These are phyloP conservation scores for Tinamus major DNA, from an alignment of 2,797 vertebrate genomes.

Conservation along the genomic window DNA sequence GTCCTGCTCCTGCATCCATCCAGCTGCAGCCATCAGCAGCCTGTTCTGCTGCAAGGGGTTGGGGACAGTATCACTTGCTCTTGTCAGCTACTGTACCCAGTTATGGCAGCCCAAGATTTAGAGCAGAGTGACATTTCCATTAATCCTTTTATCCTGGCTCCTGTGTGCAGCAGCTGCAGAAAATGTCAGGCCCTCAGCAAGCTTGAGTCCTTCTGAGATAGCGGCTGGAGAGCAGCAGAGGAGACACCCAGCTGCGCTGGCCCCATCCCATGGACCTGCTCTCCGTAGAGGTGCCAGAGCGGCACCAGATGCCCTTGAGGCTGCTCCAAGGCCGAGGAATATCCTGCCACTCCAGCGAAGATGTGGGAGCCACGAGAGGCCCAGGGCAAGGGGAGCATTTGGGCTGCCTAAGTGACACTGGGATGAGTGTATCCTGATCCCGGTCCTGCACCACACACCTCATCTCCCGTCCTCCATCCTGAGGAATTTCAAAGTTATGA, in stretches of 20 bases:
- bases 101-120: neutral
- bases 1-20: neutral
- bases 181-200: neutral
- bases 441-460: neutral
- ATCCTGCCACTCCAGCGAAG: accelerated
- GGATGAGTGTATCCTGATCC: no score
- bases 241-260: neutral
- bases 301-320: neutral
- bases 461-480: neutral
- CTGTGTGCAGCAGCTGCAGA: neutral
- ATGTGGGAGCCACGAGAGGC: neutral
- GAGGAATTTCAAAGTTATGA: neutral
- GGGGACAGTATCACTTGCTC: neutral
- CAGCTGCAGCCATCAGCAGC: neutral
- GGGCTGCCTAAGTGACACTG: no score
- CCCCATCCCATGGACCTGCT: neutral
- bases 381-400: no score
- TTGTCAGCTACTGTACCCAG: neutral
- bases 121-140: conserved; percentile 2
- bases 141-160: conserved; percentile 37
- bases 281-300: accelerated
- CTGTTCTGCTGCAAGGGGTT: accelerated
- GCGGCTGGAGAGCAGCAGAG: neutral
- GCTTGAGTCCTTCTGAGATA: neutral
- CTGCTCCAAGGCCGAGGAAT: neutral